Evolutionary conservation across 2,797 vertebrate genomes (phyloP).

Genomic region (Muscicapa comitata): DNA sequence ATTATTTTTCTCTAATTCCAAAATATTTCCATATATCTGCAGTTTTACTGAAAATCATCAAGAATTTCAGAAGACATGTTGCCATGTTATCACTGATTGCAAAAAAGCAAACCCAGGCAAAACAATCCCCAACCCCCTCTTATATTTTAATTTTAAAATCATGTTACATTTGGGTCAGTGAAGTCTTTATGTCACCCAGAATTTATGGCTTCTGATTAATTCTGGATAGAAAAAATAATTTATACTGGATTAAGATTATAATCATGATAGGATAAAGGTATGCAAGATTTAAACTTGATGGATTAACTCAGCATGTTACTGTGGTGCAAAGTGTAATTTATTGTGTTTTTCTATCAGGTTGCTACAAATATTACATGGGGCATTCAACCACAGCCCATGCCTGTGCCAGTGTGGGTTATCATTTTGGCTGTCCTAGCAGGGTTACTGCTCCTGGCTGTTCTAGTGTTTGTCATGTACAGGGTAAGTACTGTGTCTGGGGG

Average conservation of each 20-base stretch:
- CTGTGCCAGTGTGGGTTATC: constrained; percentile 93
- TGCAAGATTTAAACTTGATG: background rate
- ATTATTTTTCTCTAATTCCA: background rate
- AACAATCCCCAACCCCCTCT: background rate
- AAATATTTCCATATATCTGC: background rate
- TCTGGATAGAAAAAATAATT: background rate
- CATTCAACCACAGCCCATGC: constrained; percentile 76
- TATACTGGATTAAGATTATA: background rate
- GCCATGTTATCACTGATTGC: background rate
- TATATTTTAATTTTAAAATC: background rate
- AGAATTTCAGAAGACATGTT: background rate
- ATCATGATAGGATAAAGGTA: background rate
- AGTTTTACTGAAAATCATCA: background rate
- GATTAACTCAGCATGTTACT: background rate
- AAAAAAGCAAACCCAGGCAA: background rate
- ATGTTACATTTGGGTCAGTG: background rate
- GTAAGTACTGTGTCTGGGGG: constrained; percentile 65
- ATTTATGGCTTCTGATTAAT: background rate
- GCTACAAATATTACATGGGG: constrained; percentile 89
- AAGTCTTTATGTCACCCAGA: background rate
- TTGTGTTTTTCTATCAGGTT: constrained; percentile 73
- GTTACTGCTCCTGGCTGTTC: constrained; percentile 86
- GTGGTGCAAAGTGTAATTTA: background rate
- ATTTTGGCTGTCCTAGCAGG: constrained; percentile 92
- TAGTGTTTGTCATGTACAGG: constrained; percentile 97